These are phyloP conservation scores for Ladona fulva DNA, from an alignment of 1,140 invertebrate species.

Conservation along the genomic window DNA sequence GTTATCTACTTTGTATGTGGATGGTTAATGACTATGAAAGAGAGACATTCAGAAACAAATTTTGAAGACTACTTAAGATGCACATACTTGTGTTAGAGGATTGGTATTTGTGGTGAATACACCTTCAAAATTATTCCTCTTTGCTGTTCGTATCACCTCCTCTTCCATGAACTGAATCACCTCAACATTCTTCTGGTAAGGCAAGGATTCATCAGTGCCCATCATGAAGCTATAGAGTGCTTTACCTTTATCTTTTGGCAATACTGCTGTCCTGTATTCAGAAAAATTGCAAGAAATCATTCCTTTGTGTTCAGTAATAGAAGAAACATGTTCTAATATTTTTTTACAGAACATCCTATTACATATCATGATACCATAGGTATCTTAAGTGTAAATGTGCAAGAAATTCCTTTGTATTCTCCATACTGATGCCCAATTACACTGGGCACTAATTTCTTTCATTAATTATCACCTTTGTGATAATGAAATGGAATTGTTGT, in stretches of 20 bases:
- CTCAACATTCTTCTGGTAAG: slow-evolving; percentile 60
- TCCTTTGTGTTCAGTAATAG: not conserved
- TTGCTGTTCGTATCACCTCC: slow-evolving; percentile 55
- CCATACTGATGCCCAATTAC: too few relatives aligned
- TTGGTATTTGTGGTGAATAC: slow-evolving; percentile 81
- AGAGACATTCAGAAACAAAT: not conserved
- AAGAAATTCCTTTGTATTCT: not conserved
- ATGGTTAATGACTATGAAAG: not conserved
- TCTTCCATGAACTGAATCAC: slow-evolving; percentile 69
- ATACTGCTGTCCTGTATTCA: slow-evolving; percentile 41
- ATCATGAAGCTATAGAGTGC: slow-evolving; percentile 80
- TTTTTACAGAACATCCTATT: too few relatives aligned
- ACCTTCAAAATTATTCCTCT: slow-evolving; percentile 52
- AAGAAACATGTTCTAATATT: too few relatives aligned
- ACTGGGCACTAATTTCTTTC: too few relatives aligned
- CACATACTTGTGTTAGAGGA: slow-evolving; percentile 64
- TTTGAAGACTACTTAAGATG: slow-evolving; percentile 12
- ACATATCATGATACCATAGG: not conserved
- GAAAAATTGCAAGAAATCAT: slow-evolving; percentile 15
- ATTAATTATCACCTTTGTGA: too few relatives aligned
- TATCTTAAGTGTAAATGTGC: not conserved
- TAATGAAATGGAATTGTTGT: too few relatives aligned
- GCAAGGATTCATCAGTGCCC: slow-evolving; percentile 55
- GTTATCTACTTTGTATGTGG: not conserved
- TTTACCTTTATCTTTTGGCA: slow-evolving; percentile 56